Base-by-base conservation (phyloP, 2,113 vertebrate genomes). In the Stegastes partitus region DNA sequence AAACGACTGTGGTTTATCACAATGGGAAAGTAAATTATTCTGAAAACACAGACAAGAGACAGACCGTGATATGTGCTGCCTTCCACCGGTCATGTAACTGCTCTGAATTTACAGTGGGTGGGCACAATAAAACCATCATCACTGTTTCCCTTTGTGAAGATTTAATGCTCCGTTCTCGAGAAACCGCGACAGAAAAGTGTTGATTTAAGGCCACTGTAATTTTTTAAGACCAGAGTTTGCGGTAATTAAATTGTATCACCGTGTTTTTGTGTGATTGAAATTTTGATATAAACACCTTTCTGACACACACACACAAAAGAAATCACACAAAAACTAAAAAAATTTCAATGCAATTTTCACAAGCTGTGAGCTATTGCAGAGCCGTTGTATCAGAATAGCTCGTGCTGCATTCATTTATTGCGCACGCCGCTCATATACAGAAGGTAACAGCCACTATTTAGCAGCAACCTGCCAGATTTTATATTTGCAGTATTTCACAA, bases 121-220 rank as follows among this genome's bases (percentile, higher is more conserved):
- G 82, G 64, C 45, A 58, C 79, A 82, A 86, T 88, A 79, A 87
- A 87, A 83, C 59, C 84, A 81, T 88, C 87, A 85, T 87, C 45
- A 58, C 61, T 61, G 18, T 66, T 84, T 84, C 61, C 50, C 50
- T 76, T 77, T 73, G 53, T 54, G 54, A 75, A 80, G 82, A 90
- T 84, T 81, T 82, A 89, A 62, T 42, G 68, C 77, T 75, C 47
- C 15, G 1, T 70, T 44, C 55, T 57, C 53, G 62, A 74, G 68
- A n/a, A n/a, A 69, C 21, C 21, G 37, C 45, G 51, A 57, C 73
- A 73, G 67, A 21, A 42, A 82, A 61, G 57, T 57, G n/a, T 39
- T 71, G 84, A 88, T 90, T 85, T 87, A 88, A 68, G 58, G 50
- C 77, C 26, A 69, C 25, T 61, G 59, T 73, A 44, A 57, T 72